These are phyloP conservation scores for Cremastinae sp. DNA, from an alignment of 2,888 invertebrate genomes.

Conservation along the genomic window DNA sequence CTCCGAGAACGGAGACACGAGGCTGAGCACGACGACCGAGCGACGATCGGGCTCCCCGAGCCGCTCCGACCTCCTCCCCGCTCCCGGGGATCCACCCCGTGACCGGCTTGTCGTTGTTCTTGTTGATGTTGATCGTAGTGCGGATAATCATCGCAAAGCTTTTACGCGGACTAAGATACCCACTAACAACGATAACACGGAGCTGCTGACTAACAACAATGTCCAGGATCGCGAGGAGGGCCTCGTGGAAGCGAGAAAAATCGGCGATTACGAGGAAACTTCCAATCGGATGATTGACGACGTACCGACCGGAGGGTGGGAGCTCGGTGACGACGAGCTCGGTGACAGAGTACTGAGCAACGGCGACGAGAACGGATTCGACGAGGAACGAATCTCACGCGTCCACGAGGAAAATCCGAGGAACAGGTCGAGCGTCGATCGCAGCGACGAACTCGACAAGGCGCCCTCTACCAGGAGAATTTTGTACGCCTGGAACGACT, in stretches of 20 bases:
- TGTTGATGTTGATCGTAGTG: conserved; percentile 54
- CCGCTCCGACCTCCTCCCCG: too few relatives aligned
- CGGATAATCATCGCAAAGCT: conserved; percentile 60
- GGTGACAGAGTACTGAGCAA: conserved; percentile 7
- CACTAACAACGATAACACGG: conserved; percentile 75
- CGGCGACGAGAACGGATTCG: conserved; percentile 26
- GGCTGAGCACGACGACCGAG: too few relatives aligned
- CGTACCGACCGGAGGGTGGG: not conserved
- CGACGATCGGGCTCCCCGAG: too few relatives aligned
- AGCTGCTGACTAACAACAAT: conserved; percentile 74
- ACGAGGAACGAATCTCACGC: conserved; percentile 16
- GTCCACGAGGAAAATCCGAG: conserved; percentile 46
- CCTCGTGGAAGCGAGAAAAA: conserved; percentile 34
- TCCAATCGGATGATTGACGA: not conserved
- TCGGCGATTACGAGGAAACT: not conserved
- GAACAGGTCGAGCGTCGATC: conserved; percentile 74
- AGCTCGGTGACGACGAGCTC: conserved; percentile 61
- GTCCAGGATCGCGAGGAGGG: conserved; percentile 66
- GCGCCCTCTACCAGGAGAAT: conserved; percentile 73
- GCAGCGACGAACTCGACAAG: conserved; percentile 71
- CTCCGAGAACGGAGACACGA: too few relatives aligned
- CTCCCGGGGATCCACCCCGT: too few relatives aligned
- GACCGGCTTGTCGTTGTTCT: not conserved
- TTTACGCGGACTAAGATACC: conserved; percentile 71
- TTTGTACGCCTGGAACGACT: conserved; percentile 64